Evolutionary conservation across 2,113 vertebrate species (phyloP).

Genomic region (Agapornis roseicollis): DNA sequence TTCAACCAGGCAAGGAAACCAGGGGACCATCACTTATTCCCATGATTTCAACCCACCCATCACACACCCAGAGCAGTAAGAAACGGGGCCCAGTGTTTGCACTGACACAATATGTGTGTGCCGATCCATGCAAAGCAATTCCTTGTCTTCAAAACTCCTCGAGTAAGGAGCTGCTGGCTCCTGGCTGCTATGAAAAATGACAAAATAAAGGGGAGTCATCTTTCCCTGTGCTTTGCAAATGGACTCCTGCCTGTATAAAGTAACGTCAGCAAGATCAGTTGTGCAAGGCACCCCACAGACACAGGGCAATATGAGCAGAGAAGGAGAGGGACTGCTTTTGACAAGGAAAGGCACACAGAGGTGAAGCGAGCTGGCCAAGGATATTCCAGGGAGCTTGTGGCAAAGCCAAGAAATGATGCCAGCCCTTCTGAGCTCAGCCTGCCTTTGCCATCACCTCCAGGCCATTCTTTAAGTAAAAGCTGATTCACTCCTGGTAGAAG

Average conservation of each 20-base stretch:
- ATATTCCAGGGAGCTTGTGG: conserved; percentile 37
- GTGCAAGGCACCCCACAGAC: neutral
- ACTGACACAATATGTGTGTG: neutral
- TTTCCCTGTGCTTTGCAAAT: neutral
- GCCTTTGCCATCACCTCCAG: conserved; percentile 61
- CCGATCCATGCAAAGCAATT: neutral
- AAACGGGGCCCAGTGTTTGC: neutral
- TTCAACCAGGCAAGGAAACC: neutral
- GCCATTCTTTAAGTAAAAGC: conserved; percentile 52
- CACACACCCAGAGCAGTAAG: neutral
- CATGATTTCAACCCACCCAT: neutral
- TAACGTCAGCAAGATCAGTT: neutral
- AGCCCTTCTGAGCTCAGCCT: conserved; percentile 39
- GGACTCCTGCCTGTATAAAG: neutral
- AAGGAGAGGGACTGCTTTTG: neutral
- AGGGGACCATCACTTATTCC: neutral
- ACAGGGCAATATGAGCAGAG: neutral
- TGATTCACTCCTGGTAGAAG: conserved; percentile 47
- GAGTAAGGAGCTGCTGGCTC: neutral
- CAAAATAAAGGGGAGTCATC: neutral
- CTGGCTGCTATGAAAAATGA: neutral
- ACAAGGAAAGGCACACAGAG: conserved; percentile 24
- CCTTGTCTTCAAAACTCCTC: neutral
- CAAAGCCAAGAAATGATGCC: conserved; percentile 51
- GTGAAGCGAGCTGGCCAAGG: conserved; percentile 27